These are phyloP conservation scores for Aelia acuminata DNA, from an alignment of 2,888 invertebrate genomes.

Conservation along the genomic window DNA sequence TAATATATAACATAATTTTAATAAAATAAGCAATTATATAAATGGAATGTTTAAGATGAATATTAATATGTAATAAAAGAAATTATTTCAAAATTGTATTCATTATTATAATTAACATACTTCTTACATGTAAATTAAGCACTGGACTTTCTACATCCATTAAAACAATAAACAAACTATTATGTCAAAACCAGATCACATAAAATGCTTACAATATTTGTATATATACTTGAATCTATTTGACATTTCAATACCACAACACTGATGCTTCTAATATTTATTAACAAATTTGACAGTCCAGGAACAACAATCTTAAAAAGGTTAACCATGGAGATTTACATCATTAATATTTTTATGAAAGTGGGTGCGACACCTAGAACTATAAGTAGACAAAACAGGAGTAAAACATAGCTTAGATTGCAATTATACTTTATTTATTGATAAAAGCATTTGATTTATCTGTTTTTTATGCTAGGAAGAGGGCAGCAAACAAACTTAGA, in stretches of 20 bases:
- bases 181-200: not conserved
- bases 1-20: not conserved
- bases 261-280: not conserved
- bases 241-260: not conserved
- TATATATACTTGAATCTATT: not conserved
- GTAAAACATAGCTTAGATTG: not conserved
- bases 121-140: not conserved
- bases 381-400: not conserved
- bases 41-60: not conserved
- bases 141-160: not conserved
- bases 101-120: not conserved
- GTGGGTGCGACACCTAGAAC: not conserved
- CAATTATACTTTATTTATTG: not conserved
- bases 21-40: not conserved
- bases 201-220: not conserved
- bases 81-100: not conserved
- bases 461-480: not conserved
- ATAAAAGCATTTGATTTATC: not conserved
- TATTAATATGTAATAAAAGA: not conserved
- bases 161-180: not conserved
- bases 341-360: not conserved
- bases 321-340: not conserved
- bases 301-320: not conserved
- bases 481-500: not conserved
- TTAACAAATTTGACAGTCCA: not conserved